phyloP scores from a whole-genome alignment of 1,140 invertebrate genomes.

The Heliconius congener region DNA sequence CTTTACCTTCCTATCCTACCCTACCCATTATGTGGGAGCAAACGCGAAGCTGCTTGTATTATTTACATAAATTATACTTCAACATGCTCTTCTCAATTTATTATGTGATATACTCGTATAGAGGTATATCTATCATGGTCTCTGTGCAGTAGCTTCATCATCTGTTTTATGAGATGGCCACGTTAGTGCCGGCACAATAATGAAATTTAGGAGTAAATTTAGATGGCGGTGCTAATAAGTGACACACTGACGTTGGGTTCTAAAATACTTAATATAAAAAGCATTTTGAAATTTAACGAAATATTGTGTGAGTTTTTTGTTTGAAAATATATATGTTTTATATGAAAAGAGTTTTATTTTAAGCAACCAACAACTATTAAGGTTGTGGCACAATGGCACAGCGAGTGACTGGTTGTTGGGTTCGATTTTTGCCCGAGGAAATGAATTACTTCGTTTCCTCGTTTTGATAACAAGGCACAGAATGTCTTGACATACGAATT shows the following conservation, averaged over 20 bases:
- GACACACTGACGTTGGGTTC: slow-evolving; percentile 8
- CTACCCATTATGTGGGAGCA: too few species aligned
- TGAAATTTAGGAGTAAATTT: slow-evolving; percentile 36
- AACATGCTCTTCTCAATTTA: neutral
- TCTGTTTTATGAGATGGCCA: slow-evolving; percentile 24
- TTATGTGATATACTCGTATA: neutral
- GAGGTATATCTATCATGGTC: slow-evolving; percentile 3
- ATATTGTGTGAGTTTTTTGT: neutral
- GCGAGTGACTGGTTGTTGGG: too few species aligned
- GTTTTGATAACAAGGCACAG: too few species aligned
- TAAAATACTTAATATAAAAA: neutral
- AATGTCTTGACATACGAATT: too few species aligned
- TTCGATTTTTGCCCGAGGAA: too few species aligned
- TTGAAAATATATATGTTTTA: too few species aligned
- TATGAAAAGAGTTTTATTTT: neutral
- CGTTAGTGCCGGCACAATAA: slow-evolving; percentile 34
- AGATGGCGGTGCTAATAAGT: slow-evolving; percentile 26
- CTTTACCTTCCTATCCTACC: too few species aligned
- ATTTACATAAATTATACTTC: neutral
- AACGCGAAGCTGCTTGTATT: neutral
- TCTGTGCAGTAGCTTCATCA: neutral
- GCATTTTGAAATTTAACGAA: neutral
- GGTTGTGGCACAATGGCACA: too few species aligned
- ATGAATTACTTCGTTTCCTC: too few species aligned
- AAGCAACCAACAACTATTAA: too few species aligned